Evolutionary conservation across 2,113 vertebrate genomes (phyloP).

Genomic region (Chlamydotis undulata): DNA sequence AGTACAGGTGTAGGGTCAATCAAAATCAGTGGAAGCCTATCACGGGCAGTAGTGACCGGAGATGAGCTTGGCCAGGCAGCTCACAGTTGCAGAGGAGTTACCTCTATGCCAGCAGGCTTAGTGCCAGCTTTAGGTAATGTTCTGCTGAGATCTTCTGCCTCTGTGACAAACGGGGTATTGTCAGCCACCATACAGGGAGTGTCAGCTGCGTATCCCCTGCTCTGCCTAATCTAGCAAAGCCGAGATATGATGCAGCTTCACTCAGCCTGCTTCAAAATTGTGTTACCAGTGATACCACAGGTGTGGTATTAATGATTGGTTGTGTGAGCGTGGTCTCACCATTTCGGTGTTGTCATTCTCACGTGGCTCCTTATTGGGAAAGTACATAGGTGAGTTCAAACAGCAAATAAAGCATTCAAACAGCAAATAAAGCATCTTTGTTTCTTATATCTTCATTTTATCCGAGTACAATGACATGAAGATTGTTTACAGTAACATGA

Average conservation of each 20-base stretch:
- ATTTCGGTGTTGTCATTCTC: neutral
- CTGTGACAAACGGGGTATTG: neutral
- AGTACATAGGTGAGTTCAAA: neutral
- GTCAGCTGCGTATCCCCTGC: neutral
- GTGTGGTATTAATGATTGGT: neutral
- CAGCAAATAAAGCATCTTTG: neutral
- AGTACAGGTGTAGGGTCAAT: neutral
- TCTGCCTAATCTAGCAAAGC: neutral
- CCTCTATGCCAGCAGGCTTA: neutral
- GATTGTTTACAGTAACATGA: neutral
- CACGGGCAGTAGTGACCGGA: neutral
- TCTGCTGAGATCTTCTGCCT: neutral
- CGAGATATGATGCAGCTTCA: accelerated
- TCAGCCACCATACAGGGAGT: neutral
- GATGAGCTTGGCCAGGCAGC: neutral
- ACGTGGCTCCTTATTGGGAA: neutral
- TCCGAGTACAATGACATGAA: neutral
- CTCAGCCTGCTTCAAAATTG: neutral
- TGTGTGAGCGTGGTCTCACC: accelerated
- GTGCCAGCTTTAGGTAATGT: neutral
- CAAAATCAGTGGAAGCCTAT: neutral
- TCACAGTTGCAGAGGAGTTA: neutral
- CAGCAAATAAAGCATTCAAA: neutral
- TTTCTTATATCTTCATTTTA: neutral
- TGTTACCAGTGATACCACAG: neutral